phyloP scores from a whole-genome alignment of 2,797 vertebrate species.

The Discoglossus pictus region DNA sequence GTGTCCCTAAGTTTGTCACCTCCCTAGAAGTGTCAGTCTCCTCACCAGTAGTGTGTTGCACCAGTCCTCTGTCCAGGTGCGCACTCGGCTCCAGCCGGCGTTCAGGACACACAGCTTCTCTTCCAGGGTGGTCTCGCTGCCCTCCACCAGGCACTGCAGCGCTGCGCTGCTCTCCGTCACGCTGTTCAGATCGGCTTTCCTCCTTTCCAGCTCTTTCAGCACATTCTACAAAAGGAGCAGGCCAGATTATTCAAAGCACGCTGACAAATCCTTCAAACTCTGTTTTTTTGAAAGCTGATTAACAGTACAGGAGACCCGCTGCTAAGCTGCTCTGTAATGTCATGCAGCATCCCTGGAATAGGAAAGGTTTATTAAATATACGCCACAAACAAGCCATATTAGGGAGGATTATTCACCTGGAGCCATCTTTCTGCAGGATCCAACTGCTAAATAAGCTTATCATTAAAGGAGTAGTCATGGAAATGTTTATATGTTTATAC shows the following conservation, averaged over 20 bases:
- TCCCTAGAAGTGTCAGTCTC: constrained; percentile 15
- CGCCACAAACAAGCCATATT: too few species aligned
- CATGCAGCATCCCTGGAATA: not conserved
- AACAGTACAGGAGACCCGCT: not conserved
- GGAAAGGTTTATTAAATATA: too few species aligned
- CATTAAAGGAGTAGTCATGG: too few species aligned
- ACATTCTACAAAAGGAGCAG: constrained; percentile 76
- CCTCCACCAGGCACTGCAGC: constrained; percentile 85
- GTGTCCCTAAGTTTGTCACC: too few species aligned
- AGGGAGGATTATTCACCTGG: too few species aligned
- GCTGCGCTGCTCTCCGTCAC: constrained; percentile 84
- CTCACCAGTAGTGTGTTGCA: constrained; percentile 87
- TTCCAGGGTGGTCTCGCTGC: constrained; percentile 80
- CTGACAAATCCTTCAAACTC: not conserved
- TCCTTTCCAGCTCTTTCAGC: constrained; percentile 88
- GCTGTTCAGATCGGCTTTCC: constrained; percentile 79
- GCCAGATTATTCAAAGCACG: constrained; percentile 33
- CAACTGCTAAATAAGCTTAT: too few species aligned
- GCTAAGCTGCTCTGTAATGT: not conserved
- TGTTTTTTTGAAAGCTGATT: constrained; percentile 8
- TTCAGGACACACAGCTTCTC: constrained; percentile 84
- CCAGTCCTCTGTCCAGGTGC: constrained; percentile 91
- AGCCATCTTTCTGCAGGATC: too few species aligned
- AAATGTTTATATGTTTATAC: too few species aligned
- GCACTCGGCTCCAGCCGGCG: constrained; percentile 83